These are phyloP conservation scores for Punctoribates punctum DNA, from an alignment of 2,888 invertebrate genomes.

Conservation along the genomic window DNA sequence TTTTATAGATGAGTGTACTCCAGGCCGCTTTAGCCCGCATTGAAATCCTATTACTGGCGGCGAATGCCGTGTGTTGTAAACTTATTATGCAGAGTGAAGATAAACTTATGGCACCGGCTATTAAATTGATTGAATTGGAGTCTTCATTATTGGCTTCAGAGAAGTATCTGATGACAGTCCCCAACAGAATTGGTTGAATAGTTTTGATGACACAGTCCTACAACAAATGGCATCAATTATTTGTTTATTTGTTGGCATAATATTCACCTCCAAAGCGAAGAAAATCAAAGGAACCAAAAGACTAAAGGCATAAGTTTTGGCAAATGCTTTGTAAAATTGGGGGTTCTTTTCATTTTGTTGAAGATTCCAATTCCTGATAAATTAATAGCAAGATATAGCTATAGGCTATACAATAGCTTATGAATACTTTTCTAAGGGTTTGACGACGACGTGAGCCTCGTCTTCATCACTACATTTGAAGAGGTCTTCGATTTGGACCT, in stretches of 20 bases:
- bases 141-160: constrained; percentile 37
- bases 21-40: constrained; percentile 79
- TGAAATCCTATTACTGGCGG: constrained; percentile 71
- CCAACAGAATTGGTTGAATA: constrained; percentile 56
- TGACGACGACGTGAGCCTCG: not conserved
- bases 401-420: too few relatives aligned
- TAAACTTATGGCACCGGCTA: constrained; percentile 65
- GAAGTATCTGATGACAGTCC: constrained; percentile 55
- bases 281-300: constrained; percentile 22
- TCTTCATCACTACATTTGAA: constrained; percentile 29
- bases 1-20: constrained; percentile 77
- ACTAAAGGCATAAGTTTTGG: constrained; percentile 9
- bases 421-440: constrained; percentile 25
- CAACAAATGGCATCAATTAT: too few relatives aligned
- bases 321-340: constrained; percentile 12
- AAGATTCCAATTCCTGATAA: not conserved
- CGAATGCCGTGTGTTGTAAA: constrained; percentile 81
- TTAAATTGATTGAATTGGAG: not conserved
- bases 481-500: constrained; percentile 33
- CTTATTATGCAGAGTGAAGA: constrained; percentile 71
- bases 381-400: too few relatives aligned
- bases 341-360: not conserved
- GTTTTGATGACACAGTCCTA: constrained; percentile 50
- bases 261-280: constrained; percentile 28
- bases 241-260: too few relatives aligned